Evolutionary conservation across 2,888 invertebrate genomes (phyloP), one percentile per base, ranked within the genome.

Genomic region (Sycophila texana): DNA sequence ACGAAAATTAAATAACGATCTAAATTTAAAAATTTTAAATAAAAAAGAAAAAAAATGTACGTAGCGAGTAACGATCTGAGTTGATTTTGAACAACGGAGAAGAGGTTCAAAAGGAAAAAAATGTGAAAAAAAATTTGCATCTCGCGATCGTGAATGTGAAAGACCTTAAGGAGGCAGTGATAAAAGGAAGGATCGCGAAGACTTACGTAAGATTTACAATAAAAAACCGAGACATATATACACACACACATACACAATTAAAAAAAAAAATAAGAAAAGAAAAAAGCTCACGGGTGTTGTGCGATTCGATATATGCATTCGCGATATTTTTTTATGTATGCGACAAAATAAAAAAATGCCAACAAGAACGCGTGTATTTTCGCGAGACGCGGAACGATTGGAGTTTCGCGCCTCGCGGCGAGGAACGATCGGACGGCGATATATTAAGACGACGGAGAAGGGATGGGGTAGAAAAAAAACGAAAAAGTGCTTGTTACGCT

Each of bases 401-500:
- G 39, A 68, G 18, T 47, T n/a, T 39, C 5, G 58, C 5, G 0
- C 39, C 49, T n/a, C 18, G 58, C 39, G 61, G 57, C n/a, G 51
- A 18, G 70, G 60, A 22, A 71, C 20, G 61, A 18, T 55, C n/a
- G 53, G 39, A 72, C 58, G 49, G 22, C 49, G 51, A 60, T 49
- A 57, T 61, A 26, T 58, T 30, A 53, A 58, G 70, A 51, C 49
- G 47, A 20, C 47, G 63, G 18, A 77, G 53, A 18, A 74, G 65
- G 57, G 1, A n/a, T 72, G 22, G 22, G 60, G 26, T 26, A 3
- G 26, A 26, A 26, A 3, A 72, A 61, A 12, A 22, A 65, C 13
- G 20, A 63, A 61, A 81, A 85, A 84, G 85, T 83, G 85, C 84
- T 85, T 84, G 82, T 82, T 84, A 74, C 58, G 71, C 84, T 85